Evolutionary conservation across 2,888 invertebrate species (phyloP).

Genomic region (Thereva nobilitata): DNA sequence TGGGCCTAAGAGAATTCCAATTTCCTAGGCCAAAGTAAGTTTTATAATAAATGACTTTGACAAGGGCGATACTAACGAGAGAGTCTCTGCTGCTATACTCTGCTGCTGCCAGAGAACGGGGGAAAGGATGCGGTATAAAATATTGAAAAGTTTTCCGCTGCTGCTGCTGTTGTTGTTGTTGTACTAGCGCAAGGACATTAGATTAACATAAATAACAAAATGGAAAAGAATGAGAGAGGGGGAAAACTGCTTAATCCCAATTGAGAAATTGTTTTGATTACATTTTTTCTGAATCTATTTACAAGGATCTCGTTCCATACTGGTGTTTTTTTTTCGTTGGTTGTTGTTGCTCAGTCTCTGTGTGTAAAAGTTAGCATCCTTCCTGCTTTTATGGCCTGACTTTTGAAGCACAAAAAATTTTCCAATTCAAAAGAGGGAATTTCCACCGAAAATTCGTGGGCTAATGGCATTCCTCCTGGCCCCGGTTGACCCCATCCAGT

Average conservation of each 20-base stretch:
- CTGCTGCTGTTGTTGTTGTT: no score
- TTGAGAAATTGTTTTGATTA: conserved; percentile 33
- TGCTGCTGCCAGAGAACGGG: no score
- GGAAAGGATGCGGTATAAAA: no score
- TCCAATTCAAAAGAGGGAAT: neutral
- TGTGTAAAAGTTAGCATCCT: no score
- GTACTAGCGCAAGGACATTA: neutral
- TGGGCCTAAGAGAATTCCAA: no score
- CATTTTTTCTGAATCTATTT: conserved; percentile 3
- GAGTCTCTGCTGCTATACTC: no score
- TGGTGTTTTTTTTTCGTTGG: neutral
- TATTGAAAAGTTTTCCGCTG: no score
- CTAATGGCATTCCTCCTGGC: neutral
- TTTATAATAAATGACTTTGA: no score
- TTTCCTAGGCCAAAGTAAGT: no score
- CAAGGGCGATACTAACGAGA: no score
- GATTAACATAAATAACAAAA: conserved; percentile 22
- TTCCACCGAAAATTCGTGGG: conserved; percentile 1
- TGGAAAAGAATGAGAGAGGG: conserved; percentile 9
- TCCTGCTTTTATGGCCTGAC: no score
- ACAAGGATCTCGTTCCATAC: conserved; percentile 8
- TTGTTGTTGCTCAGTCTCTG: neutral
- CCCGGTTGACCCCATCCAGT: neutral
- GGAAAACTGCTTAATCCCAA: conserved; percentile 25
- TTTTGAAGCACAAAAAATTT: no score